Evolutionary conservation across 2,888 invertebrate species (phyloP).

Genomic region (Camponotus fellah): DNA sequence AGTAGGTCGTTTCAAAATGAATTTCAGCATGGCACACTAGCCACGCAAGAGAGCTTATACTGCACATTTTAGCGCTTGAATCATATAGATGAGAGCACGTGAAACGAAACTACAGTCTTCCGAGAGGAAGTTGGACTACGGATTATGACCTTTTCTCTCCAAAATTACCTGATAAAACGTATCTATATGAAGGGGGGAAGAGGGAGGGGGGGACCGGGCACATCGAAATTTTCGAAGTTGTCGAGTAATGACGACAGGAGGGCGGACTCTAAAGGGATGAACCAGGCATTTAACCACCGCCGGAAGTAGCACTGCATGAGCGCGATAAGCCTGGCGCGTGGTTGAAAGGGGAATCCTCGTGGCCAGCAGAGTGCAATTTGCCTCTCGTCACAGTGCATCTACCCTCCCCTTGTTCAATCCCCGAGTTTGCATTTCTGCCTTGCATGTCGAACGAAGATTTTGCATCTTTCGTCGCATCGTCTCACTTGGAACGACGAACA

Average conservation of each 20-base stretch:
- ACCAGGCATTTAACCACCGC: conserved; percentile 57
- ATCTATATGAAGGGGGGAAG: conserved; percentile 17
- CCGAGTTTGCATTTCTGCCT: conserved; percentile 27
- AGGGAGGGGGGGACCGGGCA: not conserved
- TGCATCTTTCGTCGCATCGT: not conserved
- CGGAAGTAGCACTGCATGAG: conserved; percentile 61
- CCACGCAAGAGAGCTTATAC: conserved; percentile 30
- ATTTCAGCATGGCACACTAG: conserved; percentile 26
- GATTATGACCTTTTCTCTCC: conserved; percentile 20
- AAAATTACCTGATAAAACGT: conserved; percentile 34
- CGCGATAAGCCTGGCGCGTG: conserved; percentile 62
- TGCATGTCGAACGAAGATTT: conserved; percentile 6
- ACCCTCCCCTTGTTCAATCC: conserved; percentile 11
- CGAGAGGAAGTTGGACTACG: conserved; percentile 14
- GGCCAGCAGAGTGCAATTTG: conserved; percentile 62
- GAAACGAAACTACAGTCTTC: conserved; percentile 21
- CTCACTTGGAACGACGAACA: conserved; percentile 6
- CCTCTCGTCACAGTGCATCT: conserved; percentile 52
- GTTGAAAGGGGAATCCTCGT: conserved; percentile 61
- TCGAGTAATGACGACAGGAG: conserved; percentile 47
- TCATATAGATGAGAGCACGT: not conserved
- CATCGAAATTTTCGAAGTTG: conserved; percentile 53
- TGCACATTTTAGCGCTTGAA: conserved; percentile 19
- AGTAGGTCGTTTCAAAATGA: conserved; percentile 51
- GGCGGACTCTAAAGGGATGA: conserved; percentile 44